These are phyloP conservation scores for Lycophotia porphyrea DNA, from an alignment of 2,888 invertebrate genomes.

Conservation along the genomic window DNA sequence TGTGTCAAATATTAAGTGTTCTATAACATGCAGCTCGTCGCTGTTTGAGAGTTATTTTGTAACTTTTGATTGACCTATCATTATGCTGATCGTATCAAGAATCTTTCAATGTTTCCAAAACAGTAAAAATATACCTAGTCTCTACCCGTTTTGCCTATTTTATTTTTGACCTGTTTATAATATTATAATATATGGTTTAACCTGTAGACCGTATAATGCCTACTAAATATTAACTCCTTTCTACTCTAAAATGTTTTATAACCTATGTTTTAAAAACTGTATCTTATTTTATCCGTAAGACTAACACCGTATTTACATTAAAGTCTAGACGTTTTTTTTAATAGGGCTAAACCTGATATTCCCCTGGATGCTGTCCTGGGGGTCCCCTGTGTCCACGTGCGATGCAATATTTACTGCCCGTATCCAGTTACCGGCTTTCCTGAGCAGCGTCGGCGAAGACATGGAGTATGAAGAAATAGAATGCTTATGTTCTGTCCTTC, in stretches of 20 bases:
- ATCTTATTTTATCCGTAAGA: constrained; percentile 2
- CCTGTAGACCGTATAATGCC: neutral
- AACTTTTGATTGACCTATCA: neutral
- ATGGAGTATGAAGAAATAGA: constrained; percentile 25
- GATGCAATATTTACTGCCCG: constrained; percentile 51
- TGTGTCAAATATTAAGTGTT: neutral
- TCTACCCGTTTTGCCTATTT: neutral
- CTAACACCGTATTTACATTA: constrained; percentile 36
- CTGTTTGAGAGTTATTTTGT: neutral
- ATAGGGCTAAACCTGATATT: constrained; percentile 52
- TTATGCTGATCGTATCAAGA: neutral
- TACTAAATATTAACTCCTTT: neutral
- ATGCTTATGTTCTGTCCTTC: neutral
- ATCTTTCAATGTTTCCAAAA: neutral
- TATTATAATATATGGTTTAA: too few relatives aligned
- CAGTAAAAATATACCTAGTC: neutral
- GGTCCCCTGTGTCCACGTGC: constrained; percentile 41
- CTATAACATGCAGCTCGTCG: neutral
- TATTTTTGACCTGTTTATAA: neutral
- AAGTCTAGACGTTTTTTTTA: constrained; percentile 60
- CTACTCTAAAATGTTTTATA: neutral
- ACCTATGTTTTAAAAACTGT: constrained; percentile 3
- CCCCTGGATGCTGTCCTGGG: constrained; percentile 1
- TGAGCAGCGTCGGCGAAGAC: neutral
- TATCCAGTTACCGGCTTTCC: constrained; percentile 42